Conservation (phyloP, 92 coral and sea anemone genomes). For the Parazoanthus swiftii region DNA sequence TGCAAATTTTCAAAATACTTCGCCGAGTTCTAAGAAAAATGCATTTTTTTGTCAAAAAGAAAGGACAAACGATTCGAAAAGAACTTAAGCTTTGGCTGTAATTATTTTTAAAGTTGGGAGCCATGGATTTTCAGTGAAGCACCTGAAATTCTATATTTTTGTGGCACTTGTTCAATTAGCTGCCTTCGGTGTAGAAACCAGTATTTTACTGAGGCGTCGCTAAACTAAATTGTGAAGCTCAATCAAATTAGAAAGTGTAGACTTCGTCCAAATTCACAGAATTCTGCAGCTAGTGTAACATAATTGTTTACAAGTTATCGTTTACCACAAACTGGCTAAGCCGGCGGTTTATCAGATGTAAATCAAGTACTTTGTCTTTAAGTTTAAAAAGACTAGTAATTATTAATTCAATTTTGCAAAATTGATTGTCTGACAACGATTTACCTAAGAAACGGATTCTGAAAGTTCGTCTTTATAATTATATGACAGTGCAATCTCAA, state of each 20-base stretch:
- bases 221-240: conserved; percentile 25
- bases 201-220: conserved; percentile 27
- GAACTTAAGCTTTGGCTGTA: conserved; percentile 22
- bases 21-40: conserved; percentile 12
- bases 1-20: conserved; percentile 19
- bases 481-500: conserved; percentile 23
- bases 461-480: conserved; percentile 22
- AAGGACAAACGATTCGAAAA: conserved; percentile 12
- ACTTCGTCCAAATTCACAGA: conserved; percentile 26
- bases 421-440: conserved; percentile 5
- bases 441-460: conserved; percentile 14
- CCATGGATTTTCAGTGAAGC: conserved; percentile 24
- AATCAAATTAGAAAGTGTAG: conserved; percentile 24
- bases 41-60: conserved; percentile 16
- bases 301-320: conserved; percentile 17
- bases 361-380: conserved; percentile 10
- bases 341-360: conserved; percentile 21
- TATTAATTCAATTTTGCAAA: conserved; percentile 15
- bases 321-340: conserved; percentile 20
- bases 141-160: conserved; percentile 23
- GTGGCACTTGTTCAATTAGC: conserved; percentile 24
- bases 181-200: conserved; percentile 27
- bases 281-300: conserved; percentile 18
- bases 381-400: conserved; percentile 21
- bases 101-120: conserved; percentile 14